Percentiles rank a stretch among this genome's conserved stretches.
phyloP scores from a whole-genome alignment of 2,888 invertebrate genomes.

The Habroteleia sp. region DNA sequence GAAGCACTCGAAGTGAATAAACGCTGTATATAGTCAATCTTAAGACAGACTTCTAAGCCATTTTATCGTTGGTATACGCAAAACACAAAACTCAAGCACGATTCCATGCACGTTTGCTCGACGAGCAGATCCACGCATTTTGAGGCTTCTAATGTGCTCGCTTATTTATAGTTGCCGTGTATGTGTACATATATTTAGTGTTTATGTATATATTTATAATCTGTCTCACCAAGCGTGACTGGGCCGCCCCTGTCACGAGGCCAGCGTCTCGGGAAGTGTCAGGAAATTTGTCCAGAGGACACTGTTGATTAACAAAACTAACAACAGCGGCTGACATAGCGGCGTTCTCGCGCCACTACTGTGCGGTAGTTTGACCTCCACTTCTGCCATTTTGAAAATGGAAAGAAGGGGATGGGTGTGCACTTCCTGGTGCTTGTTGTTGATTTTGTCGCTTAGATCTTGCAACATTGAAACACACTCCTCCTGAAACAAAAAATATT shows the following conservation, averaged over 20 bases:
- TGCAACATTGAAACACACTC: slow-evolving; percentile 91
- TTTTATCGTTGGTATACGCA: slow-evolving; percentile 10
- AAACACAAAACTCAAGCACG: slow-evolving; percentile 58
- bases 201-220: slow-evolving; percentile 64
- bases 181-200: slow-evolving; percentile 52
- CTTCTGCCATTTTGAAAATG: slow-evolving; percentile 95
- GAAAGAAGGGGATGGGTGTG: slow-evolving; percentile 93
- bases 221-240: slow-evolving; percentile 58
- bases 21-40: slow-evolving; percentile 10
- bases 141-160: slow-evolving; percentile 18
- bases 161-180: slow-evolving; percentile 44
- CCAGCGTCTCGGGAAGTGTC: slow-evolving; percentile 60
- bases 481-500: slow-evolving; percentile 86
- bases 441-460: slow-evolving; percentile 91
- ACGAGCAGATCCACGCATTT: slow-evolving; percentile 29
- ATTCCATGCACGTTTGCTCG: slow-evolving; percentile 24
- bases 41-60: slow-evolving; percentile 29
- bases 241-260: slow-evolving; percentile 73
- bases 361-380: slow-evolving; percentile 91
- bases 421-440: slow-evolving; percentile 91
- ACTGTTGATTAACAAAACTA: slow-evolving; percentile 64
- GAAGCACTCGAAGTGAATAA: slow-evolving; percentile 51
- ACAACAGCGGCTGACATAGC: slow-evolving; percentile 65
- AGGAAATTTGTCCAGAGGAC: slow-evolving; percentile 55
- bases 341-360: slow-evolving; percentile 80